Conservation (phyloP, 2,113 vertebrate genomes). For the Phainopepla nitens region DNA sequence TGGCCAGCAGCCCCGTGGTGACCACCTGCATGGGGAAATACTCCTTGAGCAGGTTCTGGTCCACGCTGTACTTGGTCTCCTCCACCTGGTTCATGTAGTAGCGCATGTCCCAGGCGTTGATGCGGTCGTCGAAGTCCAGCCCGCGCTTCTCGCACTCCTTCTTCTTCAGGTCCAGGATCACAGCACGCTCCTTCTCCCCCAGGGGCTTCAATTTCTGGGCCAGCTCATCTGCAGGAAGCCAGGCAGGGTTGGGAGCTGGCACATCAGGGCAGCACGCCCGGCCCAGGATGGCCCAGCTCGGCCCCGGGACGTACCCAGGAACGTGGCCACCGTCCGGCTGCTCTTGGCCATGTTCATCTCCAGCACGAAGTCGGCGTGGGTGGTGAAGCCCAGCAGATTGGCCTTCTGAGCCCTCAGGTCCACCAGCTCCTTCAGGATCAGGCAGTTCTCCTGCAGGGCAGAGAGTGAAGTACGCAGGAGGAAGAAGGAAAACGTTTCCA, state of each 20-base stretch:
- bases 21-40: constrained; percentile 97
- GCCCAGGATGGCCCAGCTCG: fast-evolving
- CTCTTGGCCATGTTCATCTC: constrained; percentile 99
- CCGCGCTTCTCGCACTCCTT: constrained; percentile 82
- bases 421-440: constrained; percentile 91
- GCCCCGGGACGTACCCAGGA: constrained; percentile 78
- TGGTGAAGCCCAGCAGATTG: constrained; percentile 84
- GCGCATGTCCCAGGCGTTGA: constrained; percentile 94
- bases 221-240: constrained; percentile 81
- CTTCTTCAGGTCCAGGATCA: constrained; percentile 87
- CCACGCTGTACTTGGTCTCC: constrained; percentile 90
- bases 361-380: constrained; percentile 90
- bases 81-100: constrained; percentile 99
- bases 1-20: constrained; percentile 86
- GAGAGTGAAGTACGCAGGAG: fast-evolving
- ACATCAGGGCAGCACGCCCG: fast-evolving
- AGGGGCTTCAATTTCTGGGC: constrained; percentile 85
- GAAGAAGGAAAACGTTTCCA: neutral
- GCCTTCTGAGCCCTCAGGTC: constrained; percentile 85
- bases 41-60: constrained; percentile 95
- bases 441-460: constrained; percentile 82
- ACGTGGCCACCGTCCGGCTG: constrained; percentile 79
- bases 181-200: constrained; percentile 83
- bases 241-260: neutral
- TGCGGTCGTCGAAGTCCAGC: constrained; percentile 75